These are phyloP conservation scores for Chalcis sispes DNA, from an alignment of 2,888 invertebrate species.

Conservation along the genomic window DNA sequence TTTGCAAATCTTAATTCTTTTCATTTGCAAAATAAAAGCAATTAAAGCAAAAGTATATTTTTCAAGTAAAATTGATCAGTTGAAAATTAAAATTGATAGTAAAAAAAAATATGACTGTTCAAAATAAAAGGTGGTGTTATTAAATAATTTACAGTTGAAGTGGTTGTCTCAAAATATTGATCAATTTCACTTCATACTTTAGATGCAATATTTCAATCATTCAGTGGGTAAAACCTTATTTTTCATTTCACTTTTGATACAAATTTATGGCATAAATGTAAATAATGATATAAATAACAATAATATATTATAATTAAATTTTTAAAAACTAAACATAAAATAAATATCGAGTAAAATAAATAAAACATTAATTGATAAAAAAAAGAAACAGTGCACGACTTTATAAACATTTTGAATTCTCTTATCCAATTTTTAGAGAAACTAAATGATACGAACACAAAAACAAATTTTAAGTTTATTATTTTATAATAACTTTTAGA, in stretches of 20 bases:
- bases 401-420: background rate
- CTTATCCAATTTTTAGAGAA: too few species aligned
- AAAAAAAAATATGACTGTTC: background rate
- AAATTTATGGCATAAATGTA: background rate
- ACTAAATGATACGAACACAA: too few species aligned
- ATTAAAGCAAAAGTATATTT: background rate
- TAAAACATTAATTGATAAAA: conserved; percentile 5
- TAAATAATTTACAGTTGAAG: background rate
- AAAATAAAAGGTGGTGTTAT: background rate
- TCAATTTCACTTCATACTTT: conserved; percentile 16
- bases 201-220: conserved; percentile 40
- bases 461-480: too few species aligned
- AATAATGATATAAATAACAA: background rate
- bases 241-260: conserved; percentile 1
- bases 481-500: too few species aligned
- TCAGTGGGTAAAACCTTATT: conserved; percentile 41
- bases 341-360: background rate
- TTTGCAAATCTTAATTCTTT: background rate
- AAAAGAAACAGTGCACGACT: background rate
- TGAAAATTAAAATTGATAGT: conserved; percentile 2
- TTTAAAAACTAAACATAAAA: background rate
- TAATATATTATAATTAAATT: too few species aligned
- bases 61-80: conserved; percentile 18
- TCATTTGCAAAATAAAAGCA: conserved; percentile 7
- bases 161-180: conserved; percentile 11